phyloP scores from a whole-genome alignment of 2,113 vertebrate species.

The Engystomops pustulosus region DNA sequence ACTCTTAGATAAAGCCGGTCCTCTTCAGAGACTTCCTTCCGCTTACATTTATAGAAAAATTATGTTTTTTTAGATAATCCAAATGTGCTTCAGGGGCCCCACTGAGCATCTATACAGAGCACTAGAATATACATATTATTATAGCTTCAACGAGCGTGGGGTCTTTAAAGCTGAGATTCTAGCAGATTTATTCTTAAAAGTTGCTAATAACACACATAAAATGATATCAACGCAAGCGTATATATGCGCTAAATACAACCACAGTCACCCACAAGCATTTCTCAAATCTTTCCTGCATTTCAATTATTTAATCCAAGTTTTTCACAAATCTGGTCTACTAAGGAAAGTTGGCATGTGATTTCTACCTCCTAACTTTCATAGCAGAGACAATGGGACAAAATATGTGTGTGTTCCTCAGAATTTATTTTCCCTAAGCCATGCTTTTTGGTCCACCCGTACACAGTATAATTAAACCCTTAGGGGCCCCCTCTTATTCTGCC shows the following conservation, averaged over 20 bases:
- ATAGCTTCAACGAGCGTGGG: conserved; percentile 4
- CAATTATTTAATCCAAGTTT: not conserved
- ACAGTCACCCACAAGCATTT: not conserved
- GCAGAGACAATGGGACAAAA: too few species aligned
- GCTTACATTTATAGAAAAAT: conserved; percentile 61
- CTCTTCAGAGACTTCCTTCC: conserved; percentile 71
- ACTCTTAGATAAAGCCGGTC: conserved; percentile 75
- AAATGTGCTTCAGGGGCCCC: conserved; percentile 28
- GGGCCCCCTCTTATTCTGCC: too few species aligned
- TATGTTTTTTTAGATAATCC: conserved; percentile 40
- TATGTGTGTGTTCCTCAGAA: too few species aligned
- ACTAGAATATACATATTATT: conserved; percentile 11
- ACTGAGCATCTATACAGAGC: conserved; percentile 16
- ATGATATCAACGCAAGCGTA: not conserved
- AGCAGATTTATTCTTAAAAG: conserved; percentile 32
- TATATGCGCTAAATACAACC: not conserved
- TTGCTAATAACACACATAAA: conserved; percentile 18
- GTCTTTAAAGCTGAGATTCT: conserved; percentile 10
- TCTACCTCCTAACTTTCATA: too few species aligned
- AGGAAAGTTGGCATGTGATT: too few species aligned
- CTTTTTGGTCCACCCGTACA: too few species aligned
- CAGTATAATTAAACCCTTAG: too few species aligned
- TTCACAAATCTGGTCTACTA: not conserved
- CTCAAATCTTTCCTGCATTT: not conserved
- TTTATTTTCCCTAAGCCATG: too few species aligned